A percentile compares a stretch with the other conserved stretches of the same genome.
Conservation (phyloP, 2,797 vertebrate genomes). For the Enteromius viviparus region DNA sequence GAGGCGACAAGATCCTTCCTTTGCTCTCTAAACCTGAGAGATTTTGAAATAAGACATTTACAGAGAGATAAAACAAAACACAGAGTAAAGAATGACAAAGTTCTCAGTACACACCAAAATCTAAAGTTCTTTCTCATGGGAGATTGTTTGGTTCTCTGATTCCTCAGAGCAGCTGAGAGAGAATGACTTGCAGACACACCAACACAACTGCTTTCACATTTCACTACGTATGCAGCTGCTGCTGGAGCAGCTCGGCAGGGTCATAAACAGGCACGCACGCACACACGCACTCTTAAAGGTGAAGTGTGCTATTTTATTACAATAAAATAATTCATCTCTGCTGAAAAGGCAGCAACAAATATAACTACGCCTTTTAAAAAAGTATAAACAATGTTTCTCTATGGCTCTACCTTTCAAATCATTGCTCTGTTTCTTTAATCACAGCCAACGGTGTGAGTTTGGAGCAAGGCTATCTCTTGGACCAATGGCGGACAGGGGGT, state of each 20-base stretch:
- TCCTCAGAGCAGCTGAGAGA: constrained; percentile 57
- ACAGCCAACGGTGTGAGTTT: not conserved
- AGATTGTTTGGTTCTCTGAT: constrained; percentile 46
- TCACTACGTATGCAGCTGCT: constrained; percentile 52
- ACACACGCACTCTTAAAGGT: not conserved
- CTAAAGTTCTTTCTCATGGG: constrained; percentile 73
- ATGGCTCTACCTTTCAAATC: not conserved
- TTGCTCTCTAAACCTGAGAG: constrained; percentile 89
- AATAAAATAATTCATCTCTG: not conserved
- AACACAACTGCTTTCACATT: constrained; percentile 47
- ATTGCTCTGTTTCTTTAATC: constrained; percentile 8
- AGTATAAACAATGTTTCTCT: not conserved
- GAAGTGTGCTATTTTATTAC: not conserved
- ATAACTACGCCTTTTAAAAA: not conserved
- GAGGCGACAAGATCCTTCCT: constrained; percentile 90
- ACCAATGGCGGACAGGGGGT: not conserved
- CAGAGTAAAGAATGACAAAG: constrained; percentile 52
- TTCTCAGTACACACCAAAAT: constrained; percentile 51
- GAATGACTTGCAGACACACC: constrained; percentile 63
- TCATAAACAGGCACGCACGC: not conserved
- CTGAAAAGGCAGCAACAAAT: not conserved
- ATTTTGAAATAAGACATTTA: constrained; percentile 42
- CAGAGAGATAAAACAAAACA: constrained; percentile 42
- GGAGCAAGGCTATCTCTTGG: not conserved
- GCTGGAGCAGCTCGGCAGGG: constrained; percentile 36